phyloP scores from a whole-genome alignment of 2,113 vertebrate species.

The Gambusia holbrooki region DNA sequence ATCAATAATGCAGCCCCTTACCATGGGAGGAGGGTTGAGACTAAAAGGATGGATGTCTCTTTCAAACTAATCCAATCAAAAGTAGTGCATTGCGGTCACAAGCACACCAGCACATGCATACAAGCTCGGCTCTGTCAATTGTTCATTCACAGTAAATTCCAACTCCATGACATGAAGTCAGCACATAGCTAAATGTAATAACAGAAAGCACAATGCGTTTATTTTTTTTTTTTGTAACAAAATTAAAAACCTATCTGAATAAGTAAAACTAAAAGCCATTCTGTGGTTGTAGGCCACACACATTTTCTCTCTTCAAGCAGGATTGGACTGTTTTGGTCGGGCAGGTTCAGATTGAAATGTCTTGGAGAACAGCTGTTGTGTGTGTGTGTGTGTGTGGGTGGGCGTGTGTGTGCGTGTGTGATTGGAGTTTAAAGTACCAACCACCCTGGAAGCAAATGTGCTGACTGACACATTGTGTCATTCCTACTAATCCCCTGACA shows the following conservation, averaged over 20 bases:
- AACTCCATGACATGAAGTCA: conserved; percentile 23
- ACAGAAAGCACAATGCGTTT: conserved; percentile 53
- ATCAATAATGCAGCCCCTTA: conserved; percentile 75
- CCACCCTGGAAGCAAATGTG: conserved; percentile 71
- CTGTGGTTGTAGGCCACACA: conserved; percentile 2
- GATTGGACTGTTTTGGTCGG: conserved; percentile 39
- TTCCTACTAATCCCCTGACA: conserved; percentile 62
- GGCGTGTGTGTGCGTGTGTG: conserved; percentile 55
- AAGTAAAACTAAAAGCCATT: conserved; percentile 42
- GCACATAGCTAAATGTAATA: conserved; percentile 53
- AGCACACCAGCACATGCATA: conserved; percentile 13
- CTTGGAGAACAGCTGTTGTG: conserved; percentile 65
- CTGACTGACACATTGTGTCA: conserved; percentile 77
- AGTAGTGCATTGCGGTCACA: conserved; percentile 42
- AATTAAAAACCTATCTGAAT: conserved; percentile 61
- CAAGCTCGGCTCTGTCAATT: neutral
- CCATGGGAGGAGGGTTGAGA: conserved; percentile 40
- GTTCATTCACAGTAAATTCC: conserved; percentile 38
- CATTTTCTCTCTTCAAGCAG: conserved; percentile 18
- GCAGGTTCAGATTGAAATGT: conserved; percentile 75
- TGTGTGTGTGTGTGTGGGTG: conserved; percentile 79
- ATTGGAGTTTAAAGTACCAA: conserved; percentile 78
- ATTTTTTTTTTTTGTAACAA: conserved; percentile 23
- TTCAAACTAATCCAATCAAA: conserved; percentile 75
- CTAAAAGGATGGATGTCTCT: conserved; percentile 68